Percentiles rank a stretch among this genome's conserved stretches.
phyloP scores from a whole-genome alignment of 2,797 vertebrate genomes.

The Dipus sagitta region DNA sequence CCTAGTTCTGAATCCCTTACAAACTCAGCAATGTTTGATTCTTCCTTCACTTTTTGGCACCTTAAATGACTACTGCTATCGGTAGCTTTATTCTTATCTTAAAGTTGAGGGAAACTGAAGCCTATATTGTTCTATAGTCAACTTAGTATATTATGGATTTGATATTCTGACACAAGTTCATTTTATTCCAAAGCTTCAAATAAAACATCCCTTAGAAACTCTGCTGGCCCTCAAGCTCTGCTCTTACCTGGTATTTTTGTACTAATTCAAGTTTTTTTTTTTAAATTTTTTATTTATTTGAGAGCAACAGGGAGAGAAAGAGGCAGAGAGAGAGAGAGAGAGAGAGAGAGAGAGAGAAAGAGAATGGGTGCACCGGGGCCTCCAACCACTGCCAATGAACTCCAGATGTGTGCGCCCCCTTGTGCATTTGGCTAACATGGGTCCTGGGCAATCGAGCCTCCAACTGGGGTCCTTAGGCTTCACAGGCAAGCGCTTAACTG shows the following conservation, averaged over 20 bases:
- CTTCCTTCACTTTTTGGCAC: background rate
- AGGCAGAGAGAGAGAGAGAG: too few species aligned
- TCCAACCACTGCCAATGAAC: too few species aligned
- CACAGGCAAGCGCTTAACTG: too few species aligned
- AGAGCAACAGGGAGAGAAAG: too few species aligned
- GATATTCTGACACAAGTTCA: background rate
- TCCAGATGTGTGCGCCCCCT: too few species aligned
- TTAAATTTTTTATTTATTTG: too few species aligned
- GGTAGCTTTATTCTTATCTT: background rate
- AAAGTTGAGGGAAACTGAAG: background rate
- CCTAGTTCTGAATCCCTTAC: background rate
- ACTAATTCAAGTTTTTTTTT: background rate
- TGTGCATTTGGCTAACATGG: too few species aligned
- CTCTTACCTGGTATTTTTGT: slow-evolving; percentile 51
- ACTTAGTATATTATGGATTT: background rate
- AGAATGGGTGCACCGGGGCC: too few species aligned
- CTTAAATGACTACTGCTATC: slow-evolving; percentile 3
- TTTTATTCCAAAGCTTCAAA: slow-evolving; percentile 35
- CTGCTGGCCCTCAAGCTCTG: background rate
- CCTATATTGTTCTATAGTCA: background rate
- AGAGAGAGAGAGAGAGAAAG: too few species aligned
- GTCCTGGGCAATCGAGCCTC: too few species aligned
- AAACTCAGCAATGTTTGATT: background rate
- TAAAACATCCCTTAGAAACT: background rate
- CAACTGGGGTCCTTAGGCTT: too few species aligned